Conservation (phyloP, 2,113 vertebrate species). For the Mohoua ochrocephala region DNA sequence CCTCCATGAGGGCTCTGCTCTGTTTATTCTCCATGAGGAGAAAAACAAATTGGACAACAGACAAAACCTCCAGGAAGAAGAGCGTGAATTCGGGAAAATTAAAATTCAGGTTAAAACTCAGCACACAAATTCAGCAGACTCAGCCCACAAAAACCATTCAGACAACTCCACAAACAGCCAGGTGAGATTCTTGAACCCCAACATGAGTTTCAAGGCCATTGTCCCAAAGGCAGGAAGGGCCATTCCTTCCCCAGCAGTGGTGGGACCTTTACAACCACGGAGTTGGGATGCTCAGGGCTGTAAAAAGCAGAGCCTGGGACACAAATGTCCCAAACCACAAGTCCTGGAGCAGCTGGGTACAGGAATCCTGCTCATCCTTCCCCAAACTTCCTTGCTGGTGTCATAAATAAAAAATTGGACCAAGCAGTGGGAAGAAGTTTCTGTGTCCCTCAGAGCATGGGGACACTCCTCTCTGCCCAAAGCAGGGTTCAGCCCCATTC, state of each 20-base stretch:
- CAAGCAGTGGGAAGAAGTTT: background rate
- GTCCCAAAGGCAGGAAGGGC: background rate
- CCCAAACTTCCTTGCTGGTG: background rate
- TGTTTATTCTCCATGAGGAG: too few relatives aligned
- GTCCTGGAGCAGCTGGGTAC: background rate
- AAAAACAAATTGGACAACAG: too few relatives aligned
- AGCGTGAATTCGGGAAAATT: background rate
- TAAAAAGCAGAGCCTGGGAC: background rate
- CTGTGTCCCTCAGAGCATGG: background rate
- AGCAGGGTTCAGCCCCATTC: fast-evolving
- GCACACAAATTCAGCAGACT: background rate
- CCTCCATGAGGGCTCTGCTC: background rate
- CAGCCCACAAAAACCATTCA: background rate
- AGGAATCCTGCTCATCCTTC: background rate
- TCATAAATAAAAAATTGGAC: background rate
- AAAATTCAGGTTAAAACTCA: background rate
- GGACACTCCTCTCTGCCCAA: background rate
- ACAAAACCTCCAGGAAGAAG: background rate
- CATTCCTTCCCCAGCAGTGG: background rate
- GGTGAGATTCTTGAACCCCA: background rate
- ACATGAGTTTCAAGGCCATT: fast-evolving
- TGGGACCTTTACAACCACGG: background rate
- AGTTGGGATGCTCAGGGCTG: background rate
- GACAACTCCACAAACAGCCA: background rate
- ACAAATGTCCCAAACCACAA: background rate